A percentile compares a stretch with the other conserved stretches of the same genome.
phyloP scores from a whole-genome alignment of 2,888 invertebrate genomes.

The Phymatocera aterrima region DNA sequence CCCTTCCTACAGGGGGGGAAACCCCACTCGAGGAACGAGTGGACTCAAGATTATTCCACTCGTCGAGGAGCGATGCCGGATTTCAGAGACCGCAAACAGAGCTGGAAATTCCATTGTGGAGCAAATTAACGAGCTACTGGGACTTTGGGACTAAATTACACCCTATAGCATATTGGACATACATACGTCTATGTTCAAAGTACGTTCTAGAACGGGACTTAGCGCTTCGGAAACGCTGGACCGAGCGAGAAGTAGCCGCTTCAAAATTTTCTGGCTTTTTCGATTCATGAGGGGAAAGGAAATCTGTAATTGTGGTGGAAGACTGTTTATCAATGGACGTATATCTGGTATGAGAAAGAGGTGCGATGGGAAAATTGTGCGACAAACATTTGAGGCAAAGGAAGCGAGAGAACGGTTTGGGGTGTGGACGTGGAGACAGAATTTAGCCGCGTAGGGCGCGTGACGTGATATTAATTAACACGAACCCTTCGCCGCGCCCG shows the following conservation, averaged over 20 bases:
- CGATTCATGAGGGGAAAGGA: neutral
- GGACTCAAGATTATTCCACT: constrained; percentile 47
- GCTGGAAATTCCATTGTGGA: constrained; percentile 47
- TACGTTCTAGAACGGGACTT: neutral
- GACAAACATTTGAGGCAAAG: constrained; percentile 18
- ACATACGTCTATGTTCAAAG: neutral
- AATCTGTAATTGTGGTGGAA: too few species aligned
- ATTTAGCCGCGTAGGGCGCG: constrained; percentile 69
- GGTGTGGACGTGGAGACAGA: constrained; percentile 63
- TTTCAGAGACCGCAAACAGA: constrained; percentile 32
- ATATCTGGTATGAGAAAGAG: neutral
- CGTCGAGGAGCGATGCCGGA: constrained; percentile 35
- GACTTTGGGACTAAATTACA: constrained; percentile 18
- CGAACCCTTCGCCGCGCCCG: constrained; percentile 69
- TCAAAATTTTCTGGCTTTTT: neutral
- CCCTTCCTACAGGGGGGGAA: neutral
- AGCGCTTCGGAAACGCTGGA: neutral
- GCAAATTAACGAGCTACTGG: constrained; percentile 22
- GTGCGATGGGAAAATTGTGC: neutral
- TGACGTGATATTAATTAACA: constrained; percentile 75
- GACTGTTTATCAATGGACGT: too few species aligned
- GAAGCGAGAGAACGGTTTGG: constrained; percentile 46
- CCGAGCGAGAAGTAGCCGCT: neutral
- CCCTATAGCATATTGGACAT: neutral
- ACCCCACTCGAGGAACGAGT: constrained; percentile 39